Conservation (phyloP, 2,888 invertebrate genomes). For the Agriopis leucophaearia region DNA sequence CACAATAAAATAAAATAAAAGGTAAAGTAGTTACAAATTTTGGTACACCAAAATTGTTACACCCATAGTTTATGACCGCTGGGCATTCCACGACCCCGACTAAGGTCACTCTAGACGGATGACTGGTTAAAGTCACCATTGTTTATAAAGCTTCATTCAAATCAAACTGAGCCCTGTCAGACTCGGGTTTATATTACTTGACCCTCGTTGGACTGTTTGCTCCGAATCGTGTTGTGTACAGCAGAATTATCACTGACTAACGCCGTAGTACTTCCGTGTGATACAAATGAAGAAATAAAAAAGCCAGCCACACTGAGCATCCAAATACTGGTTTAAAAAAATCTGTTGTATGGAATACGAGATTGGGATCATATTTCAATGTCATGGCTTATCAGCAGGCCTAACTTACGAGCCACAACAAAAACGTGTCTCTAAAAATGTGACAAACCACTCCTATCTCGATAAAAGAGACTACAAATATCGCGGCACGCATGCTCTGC, state of each 20-base stretch:
- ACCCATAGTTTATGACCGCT: background rate
- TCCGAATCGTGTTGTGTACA: background rate
- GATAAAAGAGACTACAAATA: too few relatives aligned
- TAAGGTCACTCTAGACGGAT: constrained; percentile 5
- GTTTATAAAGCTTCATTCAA: constrained; percentile 4
- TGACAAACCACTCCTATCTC: too few relatives aligned
- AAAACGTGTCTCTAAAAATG: too few relatives aligned
- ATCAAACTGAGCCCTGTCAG: background rate
- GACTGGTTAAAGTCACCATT: background rate
- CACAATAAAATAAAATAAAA: too few relatives aligned
- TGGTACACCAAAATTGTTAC: too few relatives aligned
- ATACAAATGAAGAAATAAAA: too few relatives aligned
- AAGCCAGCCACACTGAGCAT: too few relatives aligned
- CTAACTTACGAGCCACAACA: too few relatives aligned
- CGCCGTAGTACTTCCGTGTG: too few relatives aligned
- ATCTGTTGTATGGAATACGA: background rate
- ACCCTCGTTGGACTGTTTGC: background rate
- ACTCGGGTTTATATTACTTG: background rate
- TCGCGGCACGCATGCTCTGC: background rate
- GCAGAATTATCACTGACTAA: too few relatives aligned
- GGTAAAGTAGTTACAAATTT: too few relatives aligned
- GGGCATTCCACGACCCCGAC: background rate
- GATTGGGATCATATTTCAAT: background rate
- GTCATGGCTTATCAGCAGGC: background rate
- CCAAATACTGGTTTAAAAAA: too few relatives aligned